Base-by-base conservation (phyloP, 2,888 invertebrate species). In the Caenorhabditis sp. region DNA sequence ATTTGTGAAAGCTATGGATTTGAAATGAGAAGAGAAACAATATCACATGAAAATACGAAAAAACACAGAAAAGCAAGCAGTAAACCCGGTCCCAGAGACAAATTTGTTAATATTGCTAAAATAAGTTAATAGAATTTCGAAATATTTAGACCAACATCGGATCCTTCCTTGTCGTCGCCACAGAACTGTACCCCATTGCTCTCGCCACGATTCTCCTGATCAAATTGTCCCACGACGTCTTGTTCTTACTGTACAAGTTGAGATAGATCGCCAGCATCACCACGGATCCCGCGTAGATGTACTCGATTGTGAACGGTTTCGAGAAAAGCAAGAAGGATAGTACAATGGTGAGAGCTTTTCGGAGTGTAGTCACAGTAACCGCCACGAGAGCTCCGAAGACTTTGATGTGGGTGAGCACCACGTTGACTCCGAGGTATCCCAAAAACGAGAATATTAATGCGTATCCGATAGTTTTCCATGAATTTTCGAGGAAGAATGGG, bases 261-360 rank as follows among this genome's bases (percentile, higher is more conserved):
- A 98, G 93, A 93, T 97, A 97, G 91, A 98, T 97, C 7, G 97
- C 97, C 38, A 96, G 87, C 0, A 97, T 94, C 0, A 98, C 96
- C 72, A 98, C 94, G 88, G 95, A 92, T 0, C 97, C 97, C 0
- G 97, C 96, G 96, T 97, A 97, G 0, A 95, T 95, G 95, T 94
- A 97, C 95, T 96, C 96, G 89, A 95, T 94, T 26, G 96, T 95
- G 92, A 97, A 97, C 3, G 97, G 97, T 93, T 98, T 98, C 92
- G 95, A 95, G 92, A 98, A 98, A 91, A 97, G 95, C 72, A 97
- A 88, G 93, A 98, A 98, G 0, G 97, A 98, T 86, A 98, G 94
- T 41, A 96, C 94, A 76, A 98, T 97, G 3, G 97, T 96, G 22
- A 98, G 94, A 0, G 96, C 97, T 80, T 89, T 89, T 51, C 93